Conservation (phyloP, 2,888 invertebrate species). For the Nowickia ferox region DNA sequence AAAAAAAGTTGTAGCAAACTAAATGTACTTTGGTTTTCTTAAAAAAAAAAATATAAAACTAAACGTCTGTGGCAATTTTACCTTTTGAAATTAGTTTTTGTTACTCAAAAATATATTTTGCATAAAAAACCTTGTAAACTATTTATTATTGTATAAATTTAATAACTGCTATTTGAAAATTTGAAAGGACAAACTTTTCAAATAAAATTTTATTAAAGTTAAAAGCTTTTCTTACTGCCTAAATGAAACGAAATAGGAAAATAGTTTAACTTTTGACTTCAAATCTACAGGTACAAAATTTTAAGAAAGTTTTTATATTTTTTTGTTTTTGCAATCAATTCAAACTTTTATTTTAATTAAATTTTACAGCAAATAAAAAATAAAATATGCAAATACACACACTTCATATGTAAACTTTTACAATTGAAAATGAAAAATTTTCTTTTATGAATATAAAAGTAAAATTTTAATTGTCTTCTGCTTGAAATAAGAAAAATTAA, state of each 20-base stretch:
- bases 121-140: no score
- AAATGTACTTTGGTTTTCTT: no score
- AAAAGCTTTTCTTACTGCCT: neutral
- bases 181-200: slow-evolving; percentile 15
- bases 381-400: neutral
- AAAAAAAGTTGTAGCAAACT: no score
- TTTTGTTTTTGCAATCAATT: neutral
- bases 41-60: no score
- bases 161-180: neutral
- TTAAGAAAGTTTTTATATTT: neutral
- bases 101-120: no score
- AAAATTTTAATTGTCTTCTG: neutral
- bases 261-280: neutral
- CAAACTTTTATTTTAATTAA: neutral
- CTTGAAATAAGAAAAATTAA: no score
- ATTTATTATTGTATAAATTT: neutral
- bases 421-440: neutral
- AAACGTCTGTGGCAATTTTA: no score
- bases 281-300: slow-evolving; percentile 18
- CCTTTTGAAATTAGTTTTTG: no score
- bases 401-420: no score
- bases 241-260: neutral
- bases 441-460: neutral
- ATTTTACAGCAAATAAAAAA: neutral
- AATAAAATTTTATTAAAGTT: slow-evolving; percentile 15